Conservation (phyloP, 2,888 invertebrate genomes). For the Callyntrura guangdongensis region DNA sequence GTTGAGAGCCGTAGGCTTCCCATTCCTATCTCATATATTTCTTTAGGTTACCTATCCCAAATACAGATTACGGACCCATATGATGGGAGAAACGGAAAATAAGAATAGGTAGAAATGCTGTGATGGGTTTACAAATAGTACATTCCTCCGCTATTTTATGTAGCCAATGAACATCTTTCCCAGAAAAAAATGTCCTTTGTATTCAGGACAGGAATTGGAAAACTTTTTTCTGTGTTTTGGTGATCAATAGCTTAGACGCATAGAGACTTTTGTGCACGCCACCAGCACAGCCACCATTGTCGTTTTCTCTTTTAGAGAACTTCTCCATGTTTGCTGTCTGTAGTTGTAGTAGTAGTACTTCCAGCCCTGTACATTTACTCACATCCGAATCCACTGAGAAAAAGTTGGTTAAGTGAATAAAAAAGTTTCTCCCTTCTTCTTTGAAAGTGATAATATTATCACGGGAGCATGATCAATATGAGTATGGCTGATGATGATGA, state of each 20-base stretch:
- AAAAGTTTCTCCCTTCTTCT: conserved; percentile 59
- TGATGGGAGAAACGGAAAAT: too few relatives aligned
- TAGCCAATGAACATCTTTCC: conserved; percentile 60
- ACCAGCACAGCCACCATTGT: conserved; percentile 3
- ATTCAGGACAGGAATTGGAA: conserved; percentile 74
- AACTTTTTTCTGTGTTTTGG: conserved; percentile 65
- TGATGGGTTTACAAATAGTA: too few relatives aligned
- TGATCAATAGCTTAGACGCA: conserved; percentile 65
- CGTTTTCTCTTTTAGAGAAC: neutral
- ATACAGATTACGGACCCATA: neutral
- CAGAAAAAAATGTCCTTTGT: conserved; percentile 72
- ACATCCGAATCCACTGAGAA: conserved; percentile 60
- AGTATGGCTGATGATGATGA: conserved; percentile 61
- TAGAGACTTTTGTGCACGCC: conserved; percentile 8
- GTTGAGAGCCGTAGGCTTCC: conserved; percentile 20
- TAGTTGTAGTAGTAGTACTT: conserved; percentile 9
- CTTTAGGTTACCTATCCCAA: neutral
- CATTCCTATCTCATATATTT: too few relatives aligned
- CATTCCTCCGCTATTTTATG: conserved; percentile 15
- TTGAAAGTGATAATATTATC: conserved; percentile 76
- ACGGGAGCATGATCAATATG: conserved; percentile 75
- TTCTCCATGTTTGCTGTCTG: neutral
- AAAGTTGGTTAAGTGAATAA: conserved; percentile 79
- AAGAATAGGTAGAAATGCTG: too few relatives aligned
- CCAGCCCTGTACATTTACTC: conserved; percentile 48